Base-by-base conservation (phyloP, 2,888 invertebrate species). In the Mythimna ferrago region DNA sequence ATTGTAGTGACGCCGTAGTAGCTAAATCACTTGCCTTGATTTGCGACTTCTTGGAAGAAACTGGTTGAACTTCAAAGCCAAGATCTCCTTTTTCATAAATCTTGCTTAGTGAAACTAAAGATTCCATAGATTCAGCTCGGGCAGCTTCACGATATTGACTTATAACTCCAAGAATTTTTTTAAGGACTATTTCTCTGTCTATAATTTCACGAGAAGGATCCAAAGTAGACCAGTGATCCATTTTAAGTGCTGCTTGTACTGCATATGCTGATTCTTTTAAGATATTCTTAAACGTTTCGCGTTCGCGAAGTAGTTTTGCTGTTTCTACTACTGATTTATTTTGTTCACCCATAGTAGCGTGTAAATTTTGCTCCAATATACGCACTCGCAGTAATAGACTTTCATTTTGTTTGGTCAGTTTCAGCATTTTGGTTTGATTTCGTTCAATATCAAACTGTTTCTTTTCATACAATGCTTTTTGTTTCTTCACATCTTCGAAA, bases 71-170 rank as follows among this genome's bases (percentile, higher is more conserved):
- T 78, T 97, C 93, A 82, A 98, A 97, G 6, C 97, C 98, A 75
- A 97, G 96, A 89, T 97, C 97, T 16, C 98, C 98, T 79, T 97
- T 96, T 60, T 96, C 94, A 86, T 98, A 98, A 14, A 97, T 93
- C 21, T 96, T 96, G 1, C 93, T 94, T 26, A 97, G 87, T 0
- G 97, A 97, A 35, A 96, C 94, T 58, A 95, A 87, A 51, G 97
- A 95, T 32, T 94, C 95, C 77, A 90, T 89, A 10, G 96, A 96
- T 81, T 94, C 95, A 11, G 94, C 90, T 26, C 89, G 90, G 77
- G 93, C 88, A 9, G 94, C 87, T 62, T 93, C 93, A 26, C 90
- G 92, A 78, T 94, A 94, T 74, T 94, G 93, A 16, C 90, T 91
- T 44, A 97, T 91, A 64, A 97, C 96, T 19, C 93, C 92, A 0